A percentile compares a stretch with the other conserved stretches of the same genome.
Conservation (phyloP, 1,140 invertebrate species). For the Mizuhopecten yessoensis region DNA sequence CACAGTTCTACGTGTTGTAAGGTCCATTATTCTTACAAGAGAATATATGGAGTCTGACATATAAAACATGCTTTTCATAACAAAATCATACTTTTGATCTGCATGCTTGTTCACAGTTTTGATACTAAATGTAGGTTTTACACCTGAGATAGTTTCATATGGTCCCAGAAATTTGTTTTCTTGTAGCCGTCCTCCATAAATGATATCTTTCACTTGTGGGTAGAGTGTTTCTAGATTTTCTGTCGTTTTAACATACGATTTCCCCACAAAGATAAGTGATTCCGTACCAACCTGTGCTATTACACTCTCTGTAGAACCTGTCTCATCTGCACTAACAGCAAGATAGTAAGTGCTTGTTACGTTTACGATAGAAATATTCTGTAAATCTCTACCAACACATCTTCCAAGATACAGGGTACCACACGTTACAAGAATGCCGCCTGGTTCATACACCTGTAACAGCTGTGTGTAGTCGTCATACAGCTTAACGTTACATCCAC, state of each 20-base stretch:
- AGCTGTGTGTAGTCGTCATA: background rate
- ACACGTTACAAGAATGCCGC: background rate
- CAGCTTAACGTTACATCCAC: background rate
- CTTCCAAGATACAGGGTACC: background rate
- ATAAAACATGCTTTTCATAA: background rate
- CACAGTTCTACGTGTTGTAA: background rate
- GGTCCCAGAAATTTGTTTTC: background rate
- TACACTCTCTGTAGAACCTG: background rate
- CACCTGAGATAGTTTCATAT: background rate
- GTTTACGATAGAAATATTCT: background rate
- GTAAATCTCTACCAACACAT: background rate
- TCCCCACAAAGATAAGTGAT: background rate
- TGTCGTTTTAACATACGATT: background rate
- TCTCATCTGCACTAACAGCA: background rate
- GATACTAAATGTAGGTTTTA: background rate
- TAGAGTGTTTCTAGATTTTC: background rate
- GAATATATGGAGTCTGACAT: background rate
- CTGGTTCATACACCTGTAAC: background rate
- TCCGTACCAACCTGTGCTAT: background rate
- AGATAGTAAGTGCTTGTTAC: background rate
- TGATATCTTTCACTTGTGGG: background rate
- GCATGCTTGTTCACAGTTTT: background rate
- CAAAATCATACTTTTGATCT: background rate
- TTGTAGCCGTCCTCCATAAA: background rate
- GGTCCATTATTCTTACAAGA: background rate